Percentiles rank a stretch among this genome's conserved stretches.
phyloP scores from a whole-genome alignment of 2,888 invertebrate genomes.

The Calameuta idolon region DNA sequence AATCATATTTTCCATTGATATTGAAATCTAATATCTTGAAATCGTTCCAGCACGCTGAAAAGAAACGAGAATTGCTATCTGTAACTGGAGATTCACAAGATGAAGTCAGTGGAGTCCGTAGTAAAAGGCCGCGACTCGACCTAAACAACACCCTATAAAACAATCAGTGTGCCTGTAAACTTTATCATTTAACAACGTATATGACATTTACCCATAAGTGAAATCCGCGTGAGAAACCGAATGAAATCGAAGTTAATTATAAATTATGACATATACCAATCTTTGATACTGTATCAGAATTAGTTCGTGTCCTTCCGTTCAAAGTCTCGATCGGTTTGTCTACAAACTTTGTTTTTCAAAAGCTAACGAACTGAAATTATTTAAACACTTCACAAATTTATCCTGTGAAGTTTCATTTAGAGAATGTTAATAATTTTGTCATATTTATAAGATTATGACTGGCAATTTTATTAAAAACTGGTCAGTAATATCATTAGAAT shows the following conservation, averaged over 20 bases:
- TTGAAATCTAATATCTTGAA: constrained; percentile 14
- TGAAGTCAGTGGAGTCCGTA: constrained; percentile 71
- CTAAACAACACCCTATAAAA: constrained; percentile 57
- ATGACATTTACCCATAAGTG: neutral
- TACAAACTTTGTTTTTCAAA: neutral
- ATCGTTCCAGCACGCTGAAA: constrained; percentile 71
- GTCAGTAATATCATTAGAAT: neutral
- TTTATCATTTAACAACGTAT: neutral
- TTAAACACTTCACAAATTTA: neutral
- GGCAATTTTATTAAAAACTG: neutral
- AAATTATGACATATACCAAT: neutral
- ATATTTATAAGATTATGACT: neutral
- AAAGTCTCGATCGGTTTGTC: neutral
- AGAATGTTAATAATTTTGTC: neutral
- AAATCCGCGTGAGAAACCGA: neutral
- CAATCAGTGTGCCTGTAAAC: constrained; percentile 9
- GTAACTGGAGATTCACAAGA: constrained; percentile 70
- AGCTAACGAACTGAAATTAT: neutral
- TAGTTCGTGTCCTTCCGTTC: neutral
- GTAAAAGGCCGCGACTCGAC: constrained; percentile 74
- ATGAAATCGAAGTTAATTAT: neutral
- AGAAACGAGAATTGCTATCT: constrained; percentile 71
- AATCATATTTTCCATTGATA: constrained; percentile 17
- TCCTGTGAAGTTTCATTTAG: neutral
- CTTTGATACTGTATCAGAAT: neutral